Evolutionary conservation across 2,113 vertebrate genomes (phyloP), one percentile per base, ranked within the genome.

Genomic region (Mungos mungo): DNA sequence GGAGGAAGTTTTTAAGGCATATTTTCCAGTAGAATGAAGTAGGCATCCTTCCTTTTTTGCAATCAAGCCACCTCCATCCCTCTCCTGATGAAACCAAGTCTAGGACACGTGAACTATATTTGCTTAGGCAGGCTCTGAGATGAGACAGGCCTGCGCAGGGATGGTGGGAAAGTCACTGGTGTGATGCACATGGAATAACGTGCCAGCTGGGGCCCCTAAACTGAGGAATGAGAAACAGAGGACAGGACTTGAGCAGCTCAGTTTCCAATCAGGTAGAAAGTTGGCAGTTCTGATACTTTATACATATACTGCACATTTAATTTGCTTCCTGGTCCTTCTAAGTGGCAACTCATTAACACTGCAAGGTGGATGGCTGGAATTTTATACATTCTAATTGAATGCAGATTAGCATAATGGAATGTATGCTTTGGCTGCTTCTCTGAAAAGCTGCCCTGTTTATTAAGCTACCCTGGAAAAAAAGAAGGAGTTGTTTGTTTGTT

Each of bases 291-390:
- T 74, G 38, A 66, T 2, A n/a, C 13, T 86, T 74, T 45, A 8
- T 33, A 88, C 18, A 71, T 12, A 14, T 27, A 45, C 38, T 27
- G 23, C 23, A 14, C 23, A 77, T 71, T 85, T 93, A 54, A 88
- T 88, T 90, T 92, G 60, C 33, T 47, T 66, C 82, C 25, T 18
- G 27, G 83, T 19, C 92, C 41, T 92, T 97, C 52, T 93, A 72
- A 76, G 35, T 33, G 79, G 77, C 83, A 97, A 85, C 83, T 97
- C 90, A 96, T 65, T 88, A 94, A 93, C 94, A 80, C 85, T n/a
- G 81, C 65, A 45, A 90, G 45, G 81, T 38, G 12, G 50, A 54
- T 52, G 63, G 68, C 45, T 88, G 23, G 33, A n/a, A n/a, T 85
- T 96, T 66, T 93, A 68, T 93, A 68, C 87, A 50, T 76, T 68